Conservation (phyloP, 2,797 vertebrate species). For the Channallabes apus region DNA sequence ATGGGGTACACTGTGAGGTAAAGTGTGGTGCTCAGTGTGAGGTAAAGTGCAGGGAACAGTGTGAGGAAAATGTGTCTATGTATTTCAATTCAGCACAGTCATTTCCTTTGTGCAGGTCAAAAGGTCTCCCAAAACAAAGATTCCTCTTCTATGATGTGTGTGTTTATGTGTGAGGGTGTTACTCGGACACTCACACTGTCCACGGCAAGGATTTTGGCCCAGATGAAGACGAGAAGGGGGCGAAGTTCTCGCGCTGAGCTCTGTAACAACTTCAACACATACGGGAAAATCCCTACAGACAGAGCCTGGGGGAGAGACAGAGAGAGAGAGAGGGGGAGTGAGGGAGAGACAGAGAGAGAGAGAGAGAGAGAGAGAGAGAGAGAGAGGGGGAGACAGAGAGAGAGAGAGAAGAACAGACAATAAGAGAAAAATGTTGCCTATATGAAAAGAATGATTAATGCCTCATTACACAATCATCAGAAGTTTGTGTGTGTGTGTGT, state of each 20-base stretch:
- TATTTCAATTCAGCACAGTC: too few relatives aligned
- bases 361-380: too few relatives aligned
- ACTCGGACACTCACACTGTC: slow-evolving; percentile 88
- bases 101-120: too few relatives aligned
- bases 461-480: neutral
- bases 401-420: neutral
- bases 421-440: neutral
- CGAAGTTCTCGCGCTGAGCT: slow-evolving; percentile 94
- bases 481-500: neutral
- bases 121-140: too few relatives aligned
- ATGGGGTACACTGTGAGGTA: too few relatives aligned
- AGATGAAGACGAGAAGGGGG: slow-evolving; percentile 96
- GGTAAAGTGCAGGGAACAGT: too few relatives aligned
- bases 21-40: too few relatives aligned
- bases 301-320: slow-evolving; percentile 77
- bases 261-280: slow-evolving; percentile 94
- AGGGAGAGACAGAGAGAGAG: too few relatives aligned
- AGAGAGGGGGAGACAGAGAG: too few relatives aligned
- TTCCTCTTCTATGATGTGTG: neutral
- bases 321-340: neutral
- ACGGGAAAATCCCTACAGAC: slow-evolving; percentile 96
- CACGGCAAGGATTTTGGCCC: slow-evolving; percentile 97
- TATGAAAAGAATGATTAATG: neutral
- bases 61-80: too few relatives aligned
- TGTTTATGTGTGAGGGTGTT: neutral